Conservation (phyloP, 2,797 vertebrate genomes). For the Podargus strigoides region DNA sequence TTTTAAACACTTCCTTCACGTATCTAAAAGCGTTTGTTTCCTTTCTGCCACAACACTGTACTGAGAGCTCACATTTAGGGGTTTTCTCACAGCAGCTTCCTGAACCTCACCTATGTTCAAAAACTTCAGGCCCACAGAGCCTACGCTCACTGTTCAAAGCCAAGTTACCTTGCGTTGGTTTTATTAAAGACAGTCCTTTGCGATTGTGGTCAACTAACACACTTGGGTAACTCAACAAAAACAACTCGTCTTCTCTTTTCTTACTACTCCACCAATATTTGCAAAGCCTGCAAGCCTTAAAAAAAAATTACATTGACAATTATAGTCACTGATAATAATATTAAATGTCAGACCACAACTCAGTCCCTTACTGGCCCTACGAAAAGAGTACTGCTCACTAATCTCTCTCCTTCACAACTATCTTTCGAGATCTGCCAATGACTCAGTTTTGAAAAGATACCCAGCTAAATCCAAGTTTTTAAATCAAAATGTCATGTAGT, state of each 20-base stretch:
- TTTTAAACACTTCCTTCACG: not conserved
- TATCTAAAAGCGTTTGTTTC: not conserved
- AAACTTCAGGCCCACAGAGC: not conserved
- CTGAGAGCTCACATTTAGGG: not conserved
- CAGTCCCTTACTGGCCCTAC: not conserved
- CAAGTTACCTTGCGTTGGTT: not conserved
- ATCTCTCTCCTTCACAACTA: not conserved
- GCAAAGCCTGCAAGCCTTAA: not conserved
- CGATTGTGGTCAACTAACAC: not conserved
- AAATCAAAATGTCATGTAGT: constrained; percentile 24
- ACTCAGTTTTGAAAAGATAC: not conserved
- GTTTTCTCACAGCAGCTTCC: not conserved
- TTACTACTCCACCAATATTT: not conserved
- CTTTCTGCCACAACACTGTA: not conserved
- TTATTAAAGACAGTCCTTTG: not conserved
- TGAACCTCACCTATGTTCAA: not conserved
- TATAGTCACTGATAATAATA: not conserved
- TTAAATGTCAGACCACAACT: not conserved
- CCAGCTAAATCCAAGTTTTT: not conserved
- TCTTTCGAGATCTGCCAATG: not conserved
- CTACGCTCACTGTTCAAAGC: rapidly evolving
- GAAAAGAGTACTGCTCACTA: not conserved
- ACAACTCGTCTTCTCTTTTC: not conserved
- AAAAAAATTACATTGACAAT: not conserved
- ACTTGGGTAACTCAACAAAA: not conserved